Evolutionary conservation across 2,113 vertebrate genomes (phyloP).

Genomic region (Nettapus auritus): DNA sequence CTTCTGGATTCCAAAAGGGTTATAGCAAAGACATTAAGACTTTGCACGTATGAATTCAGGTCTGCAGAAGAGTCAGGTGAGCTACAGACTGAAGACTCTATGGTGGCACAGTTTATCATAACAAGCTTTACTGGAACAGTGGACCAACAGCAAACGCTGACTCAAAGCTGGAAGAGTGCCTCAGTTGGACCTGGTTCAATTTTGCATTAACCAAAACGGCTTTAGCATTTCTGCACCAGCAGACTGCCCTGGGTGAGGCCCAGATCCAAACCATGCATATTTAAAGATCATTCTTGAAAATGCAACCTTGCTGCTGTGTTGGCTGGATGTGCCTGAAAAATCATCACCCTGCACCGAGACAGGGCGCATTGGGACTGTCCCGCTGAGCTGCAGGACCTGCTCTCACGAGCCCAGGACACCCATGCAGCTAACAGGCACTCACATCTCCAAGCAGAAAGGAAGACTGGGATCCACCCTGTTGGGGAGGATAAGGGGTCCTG

Average conservation of each 20-base stretch:
- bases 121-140: background rate
- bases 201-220: background rate
- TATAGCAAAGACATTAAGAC: background rate
- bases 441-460: background rate
- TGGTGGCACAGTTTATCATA: background rate
- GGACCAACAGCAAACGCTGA: background rate
- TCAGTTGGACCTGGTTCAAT: rapidly evolving
- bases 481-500: background rate
- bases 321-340: background rate
- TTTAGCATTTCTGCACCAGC: background rate
- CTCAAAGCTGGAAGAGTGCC: background rate
- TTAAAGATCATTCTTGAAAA: background rate
- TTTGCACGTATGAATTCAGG: background rate
- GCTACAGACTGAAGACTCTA: background rate
- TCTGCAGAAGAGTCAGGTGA: background rate
- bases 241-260: background rate
- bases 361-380: background rate
- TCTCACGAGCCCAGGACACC: background rate
- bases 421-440: rapidly evolving
- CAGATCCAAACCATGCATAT: background rate
- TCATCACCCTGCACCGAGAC: background rate
- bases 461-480: background rate
- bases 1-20: background rate
- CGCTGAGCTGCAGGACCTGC: background rate
- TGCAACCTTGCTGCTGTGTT: background rate